These are phyloP conservation scores for Oligia latruncula DNA, from an alignment of 2,888 invertebrate species.

Conservation along the genomic window DNA sequence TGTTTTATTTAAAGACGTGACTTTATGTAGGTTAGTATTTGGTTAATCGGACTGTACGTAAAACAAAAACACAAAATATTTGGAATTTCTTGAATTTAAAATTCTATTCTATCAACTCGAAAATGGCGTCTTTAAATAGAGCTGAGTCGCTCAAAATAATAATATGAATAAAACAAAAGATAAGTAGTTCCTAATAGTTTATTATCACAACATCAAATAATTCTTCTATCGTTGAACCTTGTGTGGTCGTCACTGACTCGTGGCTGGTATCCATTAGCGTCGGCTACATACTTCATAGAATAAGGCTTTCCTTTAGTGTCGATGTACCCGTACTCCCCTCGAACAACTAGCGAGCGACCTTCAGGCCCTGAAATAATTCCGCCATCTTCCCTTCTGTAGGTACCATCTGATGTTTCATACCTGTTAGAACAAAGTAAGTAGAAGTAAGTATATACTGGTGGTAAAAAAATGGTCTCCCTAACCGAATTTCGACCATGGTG, in stretches of 20 bases:
- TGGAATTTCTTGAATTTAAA: neutral
- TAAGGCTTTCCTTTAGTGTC: slow-evolving; percentile 85
- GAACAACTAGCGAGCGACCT: slow-evolving; percentile 75
- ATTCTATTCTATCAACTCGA: neutral
- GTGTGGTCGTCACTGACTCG: slow-evolving; percentile 72
- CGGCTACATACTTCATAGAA: slow-evolving; percentile 89
- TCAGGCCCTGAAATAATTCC: slow-evolving; percentile 71
- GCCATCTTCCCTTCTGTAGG: slow-evolving; percentile 87
- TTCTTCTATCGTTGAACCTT: slow-evolving; percentile 84
- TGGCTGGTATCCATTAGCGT: slow-evolving; percentile 89
- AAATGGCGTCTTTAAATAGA: neutral
- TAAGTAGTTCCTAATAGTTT: slow-evolving; percentile 25
- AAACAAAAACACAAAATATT: no score
- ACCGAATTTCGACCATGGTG: neutral
- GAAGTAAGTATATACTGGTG: neutral
- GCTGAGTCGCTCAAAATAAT: no score
- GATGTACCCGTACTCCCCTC: slow-evolving; percentile 89
- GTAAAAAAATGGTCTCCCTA: neutral
- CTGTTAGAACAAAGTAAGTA: slow-evolving; percentile 65
- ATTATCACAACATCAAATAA: slow-evolving; percentile 72
- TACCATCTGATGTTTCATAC: slow-evolving; percentile 88
- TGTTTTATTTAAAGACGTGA: no score
- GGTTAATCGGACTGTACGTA: neutral
- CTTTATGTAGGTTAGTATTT: neutral
- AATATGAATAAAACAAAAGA: slow-evolving; percentile 4